These are phyloP conservation scores for Epinephelus lanceolatus DNA, from an alignment of 2,113 vertebrate genomes.

Conservation along the genomic window DNA sequence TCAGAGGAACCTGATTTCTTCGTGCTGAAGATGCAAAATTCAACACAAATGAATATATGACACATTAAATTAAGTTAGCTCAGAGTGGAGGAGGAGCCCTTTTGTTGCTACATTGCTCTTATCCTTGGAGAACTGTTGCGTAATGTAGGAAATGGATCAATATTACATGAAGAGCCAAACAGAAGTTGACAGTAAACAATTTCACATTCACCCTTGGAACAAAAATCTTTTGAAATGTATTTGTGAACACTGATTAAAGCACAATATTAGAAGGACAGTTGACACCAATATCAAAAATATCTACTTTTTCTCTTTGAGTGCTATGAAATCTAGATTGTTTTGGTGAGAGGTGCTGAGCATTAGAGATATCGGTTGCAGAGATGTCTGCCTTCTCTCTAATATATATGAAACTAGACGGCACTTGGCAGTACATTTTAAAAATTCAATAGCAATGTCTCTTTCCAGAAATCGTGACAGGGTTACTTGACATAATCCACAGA, in stretches of 20 bases:
- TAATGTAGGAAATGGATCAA: neutral
- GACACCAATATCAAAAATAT: too few relatives aligned
- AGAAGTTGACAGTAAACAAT: neutral
- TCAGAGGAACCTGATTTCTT: neutral
- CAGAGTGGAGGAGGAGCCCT: neutral
- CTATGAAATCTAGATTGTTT: too few relatives aligned
- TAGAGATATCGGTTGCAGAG: too few relatives aligned
- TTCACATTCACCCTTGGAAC: neutral
- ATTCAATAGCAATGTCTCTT: too few relatives aligned
- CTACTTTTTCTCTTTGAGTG: too few relatives aligned
- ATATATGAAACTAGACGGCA: too few relatives aligned
- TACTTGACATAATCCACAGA: too few relatives aligned
- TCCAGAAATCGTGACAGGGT: too few relatives aligned
- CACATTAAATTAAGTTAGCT: neutral
- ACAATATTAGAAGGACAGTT: neutral
- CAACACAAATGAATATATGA: neutral
- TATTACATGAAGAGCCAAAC: constrained; percentile 9
- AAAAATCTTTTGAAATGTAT: neutral
- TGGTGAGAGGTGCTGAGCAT: too few relatives aligned
- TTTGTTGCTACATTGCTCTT: constrained; percentile 8
- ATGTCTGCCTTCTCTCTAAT: too few relatives aligned
- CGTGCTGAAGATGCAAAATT: constrained; percentile 3
- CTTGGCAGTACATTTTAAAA: too few relatives aligned
- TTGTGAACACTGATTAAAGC: neutral
- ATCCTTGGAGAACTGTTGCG: neutral